These are phyloP conservation scores for Polypterus bichir DNA, from an alignment of 2,113 vertebrate genomes.

Conservation along the genomic window DNA sequence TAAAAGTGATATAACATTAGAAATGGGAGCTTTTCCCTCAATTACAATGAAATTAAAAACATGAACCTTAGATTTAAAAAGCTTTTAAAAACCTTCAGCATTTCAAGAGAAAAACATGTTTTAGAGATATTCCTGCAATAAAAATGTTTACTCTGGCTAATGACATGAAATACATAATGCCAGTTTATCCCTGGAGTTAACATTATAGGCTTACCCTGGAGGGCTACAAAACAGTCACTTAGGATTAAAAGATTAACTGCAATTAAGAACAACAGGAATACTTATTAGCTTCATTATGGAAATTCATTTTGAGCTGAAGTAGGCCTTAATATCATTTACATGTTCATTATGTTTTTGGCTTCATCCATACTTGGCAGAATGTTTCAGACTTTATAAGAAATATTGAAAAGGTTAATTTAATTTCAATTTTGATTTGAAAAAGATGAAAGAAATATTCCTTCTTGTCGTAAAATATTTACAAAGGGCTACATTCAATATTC, in stretches of 20 bases:
- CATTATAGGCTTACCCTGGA: conserved; percentile 6
- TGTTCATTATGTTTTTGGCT: background rate
- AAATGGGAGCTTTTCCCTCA: no score
- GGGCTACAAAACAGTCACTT: conserved; percentile 2
- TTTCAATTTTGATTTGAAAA: no score
- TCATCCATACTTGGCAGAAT: no score
- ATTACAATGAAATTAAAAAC: no score
- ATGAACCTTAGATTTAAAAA: no score
- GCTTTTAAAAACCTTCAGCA: background rate
- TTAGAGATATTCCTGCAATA: conserved; percentile 11
- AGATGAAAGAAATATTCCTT: conserved; percentile 12
- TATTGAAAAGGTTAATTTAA: no score
- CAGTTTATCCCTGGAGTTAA: background rate
- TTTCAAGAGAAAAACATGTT: conserved; percentile 24
- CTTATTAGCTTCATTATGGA: conserved; percentile 13
- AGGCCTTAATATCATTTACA: conserved; percentile 6
- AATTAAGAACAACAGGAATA: conserved; percentile 12
- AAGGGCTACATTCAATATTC: conserved; percentile 21
- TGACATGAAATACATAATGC: background rate
- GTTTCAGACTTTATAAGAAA: no score
- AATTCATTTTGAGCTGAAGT: background rate
- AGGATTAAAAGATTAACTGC: conserved; percentile 10
- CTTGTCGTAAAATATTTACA: conserved; percentile 18
- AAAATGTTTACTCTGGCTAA: background rate
- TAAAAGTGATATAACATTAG: no score